These are phyloP conservation scores for Acinonyx jubatus DNA, from an alignment of 2,113 vertebrate species.

Conservation along the genomic window DNA sequence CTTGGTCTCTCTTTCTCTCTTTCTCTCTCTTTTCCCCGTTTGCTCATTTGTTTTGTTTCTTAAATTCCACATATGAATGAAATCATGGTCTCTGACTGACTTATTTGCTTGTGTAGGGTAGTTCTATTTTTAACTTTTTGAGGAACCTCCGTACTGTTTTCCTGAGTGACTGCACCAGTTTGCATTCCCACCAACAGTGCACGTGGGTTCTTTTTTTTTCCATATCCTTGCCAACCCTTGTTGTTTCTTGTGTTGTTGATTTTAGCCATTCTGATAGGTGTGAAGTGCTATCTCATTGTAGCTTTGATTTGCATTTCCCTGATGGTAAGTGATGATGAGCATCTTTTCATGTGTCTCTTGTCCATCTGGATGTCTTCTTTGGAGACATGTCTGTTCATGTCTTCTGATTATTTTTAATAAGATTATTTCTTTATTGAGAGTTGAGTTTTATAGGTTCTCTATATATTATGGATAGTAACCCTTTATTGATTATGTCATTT, in stretches of 20 bases:
- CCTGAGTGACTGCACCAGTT: not conserved
- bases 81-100: not conserved
- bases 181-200: not conserved
- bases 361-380: not conserved
- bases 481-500: too few species aligned
- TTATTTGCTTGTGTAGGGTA: not conserved
- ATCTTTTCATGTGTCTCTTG: not conserved
- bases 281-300: not conserved
- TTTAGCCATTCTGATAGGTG: not conserved
- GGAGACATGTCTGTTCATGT: not conserved
- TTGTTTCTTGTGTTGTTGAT: not conserved
- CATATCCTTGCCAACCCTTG: not conserved
- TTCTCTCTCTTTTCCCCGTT: not conserved
- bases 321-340: not conserved
- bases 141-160: not conserved
- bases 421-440: not conserved
- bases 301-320: not conserved
- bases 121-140: not conserved
- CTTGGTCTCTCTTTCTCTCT: not conserved
- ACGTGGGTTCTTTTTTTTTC: not conserved
- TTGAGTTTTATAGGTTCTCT: too few species aligned
- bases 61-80: not conserved
- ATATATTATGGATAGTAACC: too few species aligned
- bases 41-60: not conserved
- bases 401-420: not conserved